Percentiles rank a stretch among this genome's conserved stretches.
These are phyloP conservation scores for Lophura nycthemera DNA, from an alignment of 2,113 vertebrate species.

Conservation along the genomic window DNA sequence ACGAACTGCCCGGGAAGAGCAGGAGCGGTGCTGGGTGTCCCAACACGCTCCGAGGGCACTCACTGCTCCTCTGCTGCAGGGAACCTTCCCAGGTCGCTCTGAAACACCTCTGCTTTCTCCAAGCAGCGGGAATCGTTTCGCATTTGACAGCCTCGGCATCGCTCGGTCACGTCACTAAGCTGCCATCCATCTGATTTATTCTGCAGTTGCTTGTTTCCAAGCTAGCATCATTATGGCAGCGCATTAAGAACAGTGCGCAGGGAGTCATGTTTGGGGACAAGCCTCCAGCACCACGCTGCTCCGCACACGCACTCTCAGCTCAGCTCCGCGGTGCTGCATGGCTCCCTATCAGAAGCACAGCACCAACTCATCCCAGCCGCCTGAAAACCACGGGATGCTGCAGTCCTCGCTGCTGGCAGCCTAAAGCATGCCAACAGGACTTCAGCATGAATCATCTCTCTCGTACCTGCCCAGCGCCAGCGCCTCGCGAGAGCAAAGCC, in stretches of 20 bases:
- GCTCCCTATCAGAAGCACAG: background rate
- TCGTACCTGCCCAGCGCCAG: background rate
- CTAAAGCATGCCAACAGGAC: background rate
- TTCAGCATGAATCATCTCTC: background rate
- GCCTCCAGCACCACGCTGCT: background rate
- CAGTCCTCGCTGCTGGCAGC: background rate
- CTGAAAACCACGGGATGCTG: background rate
- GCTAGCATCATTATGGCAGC: background rate
- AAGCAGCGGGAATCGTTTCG: background rate
- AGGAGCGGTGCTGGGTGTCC: background rate
- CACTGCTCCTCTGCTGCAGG: background rate
- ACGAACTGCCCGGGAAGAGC: slow-evolving; percentile 32
- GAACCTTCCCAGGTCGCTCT: background rate
- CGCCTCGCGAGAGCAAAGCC: background rate
- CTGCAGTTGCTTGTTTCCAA: background rate
- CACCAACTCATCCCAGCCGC: background rate
- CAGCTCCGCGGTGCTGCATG: background rate
- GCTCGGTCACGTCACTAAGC: background rate
- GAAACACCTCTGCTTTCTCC: background rate
- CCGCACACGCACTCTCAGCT: background rate
- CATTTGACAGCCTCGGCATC: background rate
- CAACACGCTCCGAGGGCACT: background rate
- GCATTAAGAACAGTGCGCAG: background rate
- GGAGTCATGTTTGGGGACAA: background rate
- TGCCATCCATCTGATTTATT: background rate